These are phyloP conservation scores for Schizothorax lantsangensis DNA, from an alignment of 2,797 vertebrate genomes.

Conservation along the genomic window DNA sequence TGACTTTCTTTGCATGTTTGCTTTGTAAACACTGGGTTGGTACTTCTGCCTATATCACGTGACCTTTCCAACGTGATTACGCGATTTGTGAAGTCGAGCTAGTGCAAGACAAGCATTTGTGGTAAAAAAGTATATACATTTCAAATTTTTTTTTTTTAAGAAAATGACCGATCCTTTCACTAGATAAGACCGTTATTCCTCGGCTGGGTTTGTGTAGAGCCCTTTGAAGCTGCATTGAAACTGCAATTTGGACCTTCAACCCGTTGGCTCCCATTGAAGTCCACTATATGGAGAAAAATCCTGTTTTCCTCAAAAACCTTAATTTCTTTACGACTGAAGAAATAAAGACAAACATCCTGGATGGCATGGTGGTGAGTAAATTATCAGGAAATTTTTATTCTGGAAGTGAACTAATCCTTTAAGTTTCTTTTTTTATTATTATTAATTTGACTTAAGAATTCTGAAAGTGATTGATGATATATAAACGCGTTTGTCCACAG, in stretches of 20 bases:
- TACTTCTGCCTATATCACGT: no score
- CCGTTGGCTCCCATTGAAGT: neutral
- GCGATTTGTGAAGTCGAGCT: no score
- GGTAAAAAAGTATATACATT: no score
- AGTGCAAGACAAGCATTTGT: no score
- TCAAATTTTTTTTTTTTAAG: no score
- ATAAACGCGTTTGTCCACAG: slow-evolving; percentile 55
- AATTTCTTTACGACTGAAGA: neutral
- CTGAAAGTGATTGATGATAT: neutral
- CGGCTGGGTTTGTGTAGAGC: neutral
- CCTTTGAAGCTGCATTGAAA: neutral
- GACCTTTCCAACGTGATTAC: no score
- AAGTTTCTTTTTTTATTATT: neutral
- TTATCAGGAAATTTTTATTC: neutral
- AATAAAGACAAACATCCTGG: neutral
- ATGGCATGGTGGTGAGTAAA: neutral
- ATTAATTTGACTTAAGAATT: neutral
- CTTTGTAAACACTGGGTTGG: no score
- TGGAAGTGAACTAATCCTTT: neutral
- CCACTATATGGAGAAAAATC: neutral
- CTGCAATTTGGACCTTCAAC: neutral
- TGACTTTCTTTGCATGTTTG: no score
- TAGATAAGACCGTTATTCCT: neutral
- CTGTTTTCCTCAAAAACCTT: neutral
- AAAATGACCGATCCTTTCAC: neutral